Base-by-base conservation (phyloP, 1,140 invertebrate genomes). In the Branchinecta lindahli region DNA sequence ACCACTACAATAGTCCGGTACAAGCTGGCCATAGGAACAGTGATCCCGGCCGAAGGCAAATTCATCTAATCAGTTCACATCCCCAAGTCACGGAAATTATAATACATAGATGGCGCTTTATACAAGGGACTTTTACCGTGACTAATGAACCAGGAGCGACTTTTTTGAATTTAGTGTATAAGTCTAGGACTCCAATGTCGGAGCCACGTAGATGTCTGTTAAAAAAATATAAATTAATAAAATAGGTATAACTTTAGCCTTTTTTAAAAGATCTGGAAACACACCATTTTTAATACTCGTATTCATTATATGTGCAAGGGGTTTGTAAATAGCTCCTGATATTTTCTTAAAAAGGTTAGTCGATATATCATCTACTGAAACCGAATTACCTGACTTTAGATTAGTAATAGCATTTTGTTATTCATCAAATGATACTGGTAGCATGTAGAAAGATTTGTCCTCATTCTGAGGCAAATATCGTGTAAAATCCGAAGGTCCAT, bases 361-460 rank as follows among this genome's bases (percentile, higher is more conserved):
- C 6, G 52, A 61, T 61, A 61, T 61, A 61, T 61, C 52, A 61
- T 61, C 52, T 61, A 61, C 52, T 61, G 52, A 61, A 61, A 61
- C 52, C 52, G n/a, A 61, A 61, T 61, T 61, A 3, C 52, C 52
- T 61, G 12, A 3, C 52, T 61, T 61, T 61, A 61, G 6, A 52
- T 52, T n/a, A 52, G n/a, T 9, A 52, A 52, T 52, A 52, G n/a
- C 47, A 9, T 52, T 52, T 52, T 52, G 47, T 9, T 61, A 61
- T 61, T 61, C 52, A 61, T 61, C 52, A 61, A 61, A 61, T 61
- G 52, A 61, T 61, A 61, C 52, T 61, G 52, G 52, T 61, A 61
- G 52, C 6, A 15, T 61, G 6, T 61, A 61, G 4, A 61, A 61
- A 4, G 52, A 61, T 61, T 61, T 12, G 6, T 61, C 52, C 18